Evolutionary conservation across 2,113 vertebrate species (phyloP), one percentile per base, ranked within the genome.

Genomic region (Mustela lutreola): DNA sequence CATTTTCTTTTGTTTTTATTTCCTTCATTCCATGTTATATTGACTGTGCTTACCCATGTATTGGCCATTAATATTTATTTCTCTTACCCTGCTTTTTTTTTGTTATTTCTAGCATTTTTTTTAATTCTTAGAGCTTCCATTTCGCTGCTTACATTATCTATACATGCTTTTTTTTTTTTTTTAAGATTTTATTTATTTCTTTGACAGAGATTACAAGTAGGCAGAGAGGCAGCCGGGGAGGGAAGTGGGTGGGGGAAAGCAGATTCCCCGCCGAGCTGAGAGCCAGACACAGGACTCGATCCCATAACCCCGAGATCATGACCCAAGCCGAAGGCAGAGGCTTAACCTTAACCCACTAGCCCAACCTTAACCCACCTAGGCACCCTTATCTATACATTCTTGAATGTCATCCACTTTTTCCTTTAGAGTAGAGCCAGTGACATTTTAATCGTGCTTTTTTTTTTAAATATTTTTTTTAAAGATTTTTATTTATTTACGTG

Each of bases 241-340:
- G 18, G 53, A 0, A 16, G 53, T 3, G 15, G 2, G 53, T 0
- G 1, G 53, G 9, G 53, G 15, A 5, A 18, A 56, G 53, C 53
- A 56, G 16, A 15, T 16, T 56, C 16, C 53, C 53, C 1, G 16
- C 53, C 5, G 16, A 18, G 16, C 53, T 6, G 53, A 18, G 53
- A 56, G 53, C 53, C 53, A 5, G 53, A 53, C 11, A 0, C 11
- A 11, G 16, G 16, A 15, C 53, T 56, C 16, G 0, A 56, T 56
- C 16, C 53, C 16, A 56, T 16, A 6, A 56, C 16, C 16, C 53
- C 16, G 5, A 56, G 16, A 56, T 56, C 16, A 56, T 56, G 53
- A 56, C 53, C 53, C 5, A 6, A 56, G 53, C 53, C 16, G 0
- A 56, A 56, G 53, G 53, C 53, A 56, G 16, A 56, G 53, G 53